phyloP scores from a whole-genome alignment of 64 coral and sea anemone genomes.

The Orbicella faveolata region DNA sequence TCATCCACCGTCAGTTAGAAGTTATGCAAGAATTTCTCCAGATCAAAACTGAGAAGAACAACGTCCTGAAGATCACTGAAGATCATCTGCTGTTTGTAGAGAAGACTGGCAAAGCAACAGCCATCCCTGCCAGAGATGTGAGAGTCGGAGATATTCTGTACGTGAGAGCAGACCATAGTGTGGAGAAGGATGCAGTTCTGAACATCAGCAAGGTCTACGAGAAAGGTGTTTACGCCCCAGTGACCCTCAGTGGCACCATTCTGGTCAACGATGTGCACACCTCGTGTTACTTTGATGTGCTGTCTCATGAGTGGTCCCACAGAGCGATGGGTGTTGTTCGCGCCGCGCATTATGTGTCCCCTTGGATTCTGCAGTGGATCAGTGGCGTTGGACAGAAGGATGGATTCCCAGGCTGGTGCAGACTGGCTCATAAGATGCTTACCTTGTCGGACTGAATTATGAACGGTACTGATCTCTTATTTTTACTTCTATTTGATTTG shows the following conservation, averaged over 20 bases:
- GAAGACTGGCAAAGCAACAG: background rate
- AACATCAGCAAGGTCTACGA: background rate
- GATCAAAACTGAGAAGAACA: background rate
- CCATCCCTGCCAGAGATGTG: background rate
- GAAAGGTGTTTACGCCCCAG: background rate
- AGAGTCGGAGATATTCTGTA: background rate
- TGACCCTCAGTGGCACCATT: background rate
- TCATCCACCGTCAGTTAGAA: background rate
- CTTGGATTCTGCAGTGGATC: background rate
- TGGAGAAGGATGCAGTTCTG: background rate
- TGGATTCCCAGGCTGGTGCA: conserved; percentile 9
- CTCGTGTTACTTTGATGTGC: background rate
- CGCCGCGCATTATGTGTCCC: background rate
- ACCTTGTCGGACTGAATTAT: background rate
- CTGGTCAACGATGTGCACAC: background rate
- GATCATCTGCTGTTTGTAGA: background rate
- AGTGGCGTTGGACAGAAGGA: background rate
- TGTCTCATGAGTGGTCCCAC: conserved; percentile 3
- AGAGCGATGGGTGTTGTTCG: background rate
- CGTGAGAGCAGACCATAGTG: background rate
- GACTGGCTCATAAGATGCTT: background rate
- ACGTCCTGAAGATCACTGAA: background rate
- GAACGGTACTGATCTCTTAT: too few relatives aligned
- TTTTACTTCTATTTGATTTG: too few relatives aligned
- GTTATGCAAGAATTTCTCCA: background rate